These are phyloP conservation scores for Ceyx melanurus DNA, from an alignment of 2,113 vertebrate genomes.

Conservation along the genomic window DNA sequence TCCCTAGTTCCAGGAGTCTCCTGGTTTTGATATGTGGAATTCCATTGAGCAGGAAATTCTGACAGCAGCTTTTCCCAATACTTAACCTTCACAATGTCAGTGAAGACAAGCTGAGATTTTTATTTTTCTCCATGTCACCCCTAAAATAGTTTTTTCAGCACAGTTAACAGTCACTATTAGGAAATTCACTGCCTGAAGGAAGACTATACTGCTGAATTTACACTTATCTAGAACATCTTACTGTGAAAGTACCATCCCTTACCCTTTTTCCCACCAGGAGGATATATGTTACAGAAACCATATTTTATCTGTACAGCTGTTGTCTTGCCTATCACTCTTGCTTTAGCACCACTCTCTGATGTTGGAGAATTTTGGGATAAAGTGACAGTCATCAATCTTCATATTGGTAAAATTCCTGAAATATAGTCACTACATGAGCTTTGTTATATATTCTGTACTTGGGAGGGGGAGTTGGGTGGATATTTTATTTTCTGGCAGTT, in stretches of 20 bases:
- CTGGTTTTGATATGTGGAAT: slow-evolving; percentile 1
- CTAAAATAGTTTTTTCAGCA: background rate
- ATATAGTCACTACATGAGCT: background rate
- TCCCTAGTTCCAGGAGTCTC: slow-evolving; percentile 11
- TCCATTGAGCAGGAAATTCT: slow-evolving; percentile 17
- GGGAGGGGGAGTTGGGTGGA: background rate
- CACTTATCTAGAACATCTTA: background rate
- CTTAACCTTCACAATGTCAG: background rate
- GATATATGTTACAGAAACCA: background rate
- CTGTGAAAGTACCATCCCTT: slow-evolving; percentile 12
- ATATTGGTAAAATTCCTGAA: background rate
- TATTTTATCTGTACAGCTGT: slow-evolving; percentile 27
- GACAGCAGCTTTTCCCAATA: background rate
- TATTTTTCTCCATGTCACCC: background rate
- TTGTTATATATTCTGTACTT: background rate
- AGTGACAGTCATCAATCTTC: slow-evolving; percentile 15
- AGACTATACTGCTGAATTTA: background rate
- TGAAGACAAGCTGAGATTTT: background rate
- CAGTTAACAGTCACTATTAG: background rate
- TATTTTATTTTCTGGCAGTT: background rate
- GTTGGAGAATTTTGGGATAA: slow-evolving; percentile 1
- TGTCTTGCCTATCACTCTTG: background rate
- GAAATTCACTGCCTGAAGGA: background rate
- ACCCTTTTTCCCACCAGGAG: slow-evolving; percentile 11
- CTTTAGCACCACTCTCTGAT: slow-evolving; percentile 46